These are phyloP conservation scores for Rhagium mordax DNA, from an alignment of 2,888 invertebrate species.

Conservation along the genomic window DNA sequence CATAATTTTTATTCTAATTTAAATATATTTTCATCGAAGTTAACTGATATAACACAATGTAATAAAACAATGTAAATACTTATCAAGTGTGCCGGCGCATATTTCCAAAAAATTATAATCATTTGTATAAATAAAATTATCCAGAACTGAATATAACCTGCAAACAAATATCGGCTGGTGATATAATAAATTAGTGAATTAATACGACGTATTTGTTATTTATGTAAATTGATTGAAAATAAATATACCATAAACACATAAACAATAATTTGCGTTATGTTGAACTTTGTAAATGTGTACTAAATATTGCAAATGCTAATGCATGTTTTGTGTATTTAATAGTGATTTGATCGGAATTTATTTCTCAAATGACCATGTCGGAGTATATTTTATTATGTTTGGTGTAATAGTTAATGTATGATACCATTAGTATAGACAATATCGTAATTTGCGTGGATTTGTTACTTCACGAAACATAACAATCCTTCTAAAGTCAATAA, in stretches of 20 bases:
- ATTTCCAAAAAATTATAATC: slow-evolving; percentile 20
- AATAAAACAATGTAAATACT: not conserved
- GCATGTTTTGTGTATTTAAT: slow-evolving; percentile 36
- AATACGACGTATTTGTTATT: slow-evolving; percentile 22
- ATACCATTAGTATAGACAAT: not conserved
- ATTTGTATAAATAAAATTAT: slow-evolving; percentile 9
- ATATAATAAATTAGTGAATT: slow-evolving; percentile 21
- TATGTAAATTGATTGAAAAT: slow-evolving; percentile 38
- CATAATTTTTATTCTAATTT: not conserved
- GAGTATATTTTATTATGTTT: slow-evolving; percentile 4
- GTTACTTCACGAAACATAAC: not conserved
- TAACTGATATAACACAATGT: not conserved
- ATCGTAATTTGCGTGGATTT: not conserved
- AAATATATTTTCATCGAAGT: not conserved
- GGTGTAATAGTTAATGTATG: slow-evolving; percentile 16
- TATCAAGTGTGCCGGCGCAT: not conserved
- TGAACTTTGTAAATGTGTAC: slow-evolving; percentile 23
- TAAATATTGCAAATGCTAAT: slow-evolving; percentile 39
- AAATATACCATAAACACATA: slow-evolving; percentile 28
- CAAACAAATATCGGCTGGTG: slow-evolving; percentile 4
- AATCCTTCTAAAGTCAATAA: no score
- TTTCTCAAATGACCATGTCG: slow-evolving; percentile 20
- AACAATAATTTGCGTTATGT: slow-evolving; percentile 36
- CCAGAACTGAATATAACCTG: not conserved
- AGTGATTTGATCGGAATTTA: slow-evolving; percentile 29